Percentiles rank a stretch among this genome's conserved stretches.
Conservation (phyloP, 2,113 vertebrate genomes). For the Odocoileus virginianus region DNA sequence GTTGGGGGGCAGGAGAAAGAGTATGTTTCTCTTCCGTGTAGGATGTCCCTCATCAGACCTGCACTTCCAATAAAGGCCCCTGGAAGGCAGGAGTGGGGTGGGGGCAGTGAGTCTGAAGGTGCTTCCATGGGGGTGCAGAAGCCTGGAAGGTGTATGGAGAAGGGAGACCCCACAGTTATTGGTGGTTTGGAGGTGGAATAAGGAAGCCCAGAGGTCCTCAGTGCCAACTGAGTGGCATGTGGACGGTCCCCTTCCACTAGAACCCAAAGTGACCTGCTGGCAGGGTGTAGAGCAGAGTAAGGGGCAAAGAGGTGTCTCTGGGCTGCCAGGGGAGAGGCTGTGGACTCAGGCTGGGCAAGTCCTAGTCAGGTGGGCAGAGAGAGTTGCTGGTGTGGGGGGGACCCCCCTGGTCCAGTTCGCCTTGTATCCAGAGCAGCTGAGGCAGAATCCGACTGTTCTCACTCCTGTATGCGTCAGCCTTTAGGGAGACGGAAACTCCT, state of each 20-base stretch:
- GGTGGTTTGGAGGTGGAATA: neutral
- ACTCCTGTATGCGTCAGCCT: too few species aligned
- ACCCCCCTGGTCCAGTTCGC: too few species aligned
- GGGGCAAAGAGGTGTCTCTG: neutral
- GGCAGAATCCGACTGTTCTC: too few species aligned
- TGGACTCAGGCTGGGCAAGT: neutral
- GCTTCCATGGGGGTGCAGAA: neutral
- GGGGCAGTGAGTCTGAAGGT: neutral
- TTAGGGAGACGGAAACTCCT: too few species aligned
- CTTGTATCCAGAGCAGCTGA: too few species aligned
- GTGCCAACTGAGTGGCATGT: neutral
- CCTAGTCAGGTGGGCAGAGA: too few species aligned
- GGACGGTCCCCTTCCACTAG: neutral
- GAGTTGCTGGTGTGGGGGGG: neutral
- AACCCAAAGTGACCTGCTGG: neutral
- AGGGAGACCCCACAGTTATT: neutral
- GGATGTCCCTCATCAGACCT: neutral
- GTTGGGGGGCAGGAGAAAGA: neutral
- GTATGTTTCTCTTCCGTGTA: neutral
- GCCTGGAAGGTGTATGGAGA: neutral
- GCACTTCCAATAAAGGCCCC: neutral
- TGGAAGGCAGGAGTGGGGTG: neutral
- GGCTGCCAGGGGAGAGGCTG: neutral
- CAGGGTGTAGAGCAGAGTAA: too few species aligned
- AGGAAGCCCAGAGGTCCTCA: neutral